Conservation (phyloP, 2,113 vertebrate genomes). For the Ailuropoda melanoleuca region DNA sequence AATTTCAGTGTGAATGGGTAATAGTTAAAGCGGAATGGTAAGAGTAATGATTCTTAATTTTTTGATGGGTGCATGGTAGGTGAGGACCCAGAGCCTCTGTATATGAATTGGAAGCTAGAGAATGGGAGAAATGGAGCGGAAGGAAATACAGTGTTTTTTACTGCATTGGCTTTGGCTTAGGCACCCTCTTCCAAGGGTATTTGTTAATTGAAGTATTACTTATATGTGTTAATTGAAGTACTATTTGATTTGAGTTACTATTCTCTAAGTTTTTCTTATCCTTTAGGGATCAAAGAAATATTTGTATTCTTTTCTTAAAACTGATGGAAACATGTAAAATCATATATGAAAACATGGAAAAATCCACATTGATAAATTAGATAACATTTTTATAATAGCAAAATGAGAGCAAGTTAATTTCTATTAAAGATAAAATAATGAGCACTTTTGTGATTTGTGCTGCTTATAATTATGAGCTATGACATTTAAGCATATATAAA, state of each 20-base stretch:
- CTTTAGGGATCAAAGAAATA: not conserved
- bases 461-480: not conserved
- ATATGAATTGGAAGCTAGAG: not conserved
- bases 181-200: not conserved
- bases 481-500: not conserved
- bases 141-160: not conserved
- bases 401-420: conserved; percentile 40
- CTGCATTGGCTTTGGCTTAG: not conserved
- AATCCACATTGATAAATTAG: not conserved
- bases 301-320: not conserved
- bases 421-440: not conserved
- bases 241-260: not conserved
- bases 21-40: not conserved
- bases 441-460: conserved; percentile 5
- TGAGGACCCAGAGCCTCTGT: not conserved
- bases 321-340: not conserved
- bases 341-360: not conserved
- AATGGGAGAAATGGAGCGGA: not conserved
- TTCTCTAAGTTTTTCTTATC: conserved; percentile 5
- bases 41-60: not conserved
- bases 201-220: not conserved
- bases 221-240: not conserved
- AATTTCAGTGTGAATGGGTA: not conserved
- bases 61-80: not conserved
- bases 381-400: not conserved